Evolutionary conservation across 2,888 invertebrate genomes (phyloP).

Genomic region (Ischnura elegans): DNA sequence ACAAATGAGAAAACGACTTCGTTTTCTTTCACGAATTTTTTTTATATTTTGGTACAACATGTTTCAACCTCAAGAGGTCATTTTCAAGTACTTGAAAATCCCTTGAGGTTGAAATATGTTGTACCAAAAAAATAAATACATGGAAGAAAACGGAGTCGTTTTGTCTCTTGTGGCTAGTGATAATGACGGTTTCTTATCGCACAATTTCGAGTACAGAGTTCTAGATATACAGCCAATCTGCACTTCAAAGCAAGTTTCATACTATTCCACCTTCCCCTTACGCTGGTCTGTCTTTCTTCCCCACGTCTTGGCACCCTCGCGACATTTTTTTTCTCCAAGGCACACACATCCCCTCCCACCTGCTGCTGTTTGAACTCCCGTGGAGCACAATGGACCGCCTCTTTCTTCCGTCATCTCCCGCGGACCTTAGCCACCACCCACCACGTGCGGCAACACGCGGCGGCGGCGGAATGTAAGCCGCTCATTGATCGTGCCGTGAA

Average conservation of each 20-base stretch:
- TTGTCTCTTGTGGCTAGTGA: too few relatives aligned
- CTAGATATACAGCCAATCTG: too few relatives aligned
- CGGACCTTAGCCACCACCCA: not conserved
- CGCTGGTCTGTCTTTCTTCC: not conserved
- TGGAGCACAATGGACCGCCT: conserved; percentile 45
- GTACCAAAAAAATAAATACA: too few relatives aligned
- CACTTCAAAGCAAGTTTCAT: not conserved
- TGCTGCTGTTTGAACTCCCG: conserved; percentile 61
- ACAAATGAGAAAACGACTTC: too few relatives aligned
- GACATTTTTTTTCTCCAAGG: not conserved
- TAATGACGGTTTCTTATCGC: too few relatives aligned
- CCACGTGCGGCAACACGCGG: conserved; percentile 33
- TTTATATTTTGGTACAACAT: too few relatives aligned
- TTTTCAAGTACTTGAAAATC: too few relatives aligned
- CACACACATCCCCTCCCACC: not conserved
- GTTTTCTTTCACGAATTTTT: too few relatives aligned
- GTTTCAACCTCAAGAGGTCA: too few relatives aligned
- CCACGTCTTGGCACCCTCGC: not conserved
- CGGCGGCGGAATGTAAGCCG: conserved; percentile 53
- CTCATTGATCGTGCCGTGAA: conserved; percentile 61
- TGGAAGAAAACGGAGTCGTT: too few relatives aligned
- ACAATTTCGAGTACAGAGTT: too few relatives aligned
- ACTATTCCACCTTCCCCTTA: not conserved
- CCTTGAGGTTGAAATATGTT: too few relatives aligned
- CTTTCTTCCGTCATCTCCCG: not conserved